Percentiles rank a stretch among this genome's conserved stretches.
These are phyloP conservation scores for Camelus bactrianus DNA, from an alignment of 2,113 vertebrate species.

Conservation along the genomic window DNA sequence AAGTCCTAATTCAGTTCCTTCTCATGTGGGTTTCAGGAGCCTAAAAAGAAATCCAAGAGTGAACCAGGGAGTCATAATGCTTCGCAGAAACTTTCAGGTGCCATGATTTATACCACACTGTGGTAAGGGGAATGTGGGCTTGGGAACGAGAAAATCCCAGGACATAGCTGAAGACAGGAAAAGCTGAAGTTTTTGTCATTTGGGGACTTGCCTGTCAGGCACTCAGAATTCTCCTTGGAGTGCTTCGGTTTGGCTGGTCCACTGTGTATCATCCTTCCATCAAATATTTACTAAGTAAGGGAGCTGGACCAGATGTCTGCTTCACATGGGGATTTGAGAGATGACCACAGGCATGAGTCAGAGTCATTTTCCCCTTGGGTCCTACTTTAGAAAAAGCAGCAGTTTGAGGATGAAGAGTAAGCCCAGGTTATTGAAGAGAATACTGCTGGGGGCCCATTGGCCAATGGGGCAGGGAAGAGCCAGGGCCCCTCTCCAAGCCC, in stretches of 20 bases:
- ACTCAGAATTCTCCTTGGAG: background rate
- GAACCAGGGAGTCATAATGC: background rate
- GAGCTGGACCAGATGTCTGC: background rate
- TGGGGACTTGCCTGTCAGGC: background rate
- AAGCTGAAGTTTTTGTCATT: background rate
- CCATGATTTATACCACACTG: rapidly evolving
- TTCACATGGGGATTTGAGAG: background rate
- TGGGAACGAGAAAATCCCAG: background rate
- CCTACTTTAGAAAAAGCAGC: background rate
- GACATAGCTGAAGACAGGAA: background rate
- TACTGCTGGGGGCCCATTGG: background rate
- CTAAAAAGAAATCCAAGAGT: conserved; percentile 35
- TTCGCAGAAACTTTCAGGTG: rapidly evolving
- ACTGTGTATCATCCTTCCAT: background rate
- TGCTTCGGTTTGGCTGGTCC: background rate
- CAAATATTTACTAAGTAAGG: background rate
- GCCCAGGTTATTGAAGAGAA: background rate
- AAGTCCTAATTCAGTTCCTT: conserved; percentile 48
- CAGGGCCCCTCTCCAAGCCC: background rate
- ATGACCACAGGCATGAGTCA: background rate
- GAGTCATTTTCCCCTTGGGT: background rate
- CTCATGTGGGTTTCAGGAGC: conserved; percentile 64
- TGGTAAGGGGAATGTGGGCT: conserved; percentile 16
- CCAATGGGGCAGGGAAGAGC: background rate
- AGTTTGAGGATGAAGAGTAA: background rate